A percentile compares a stretch with the other conserved stretches of the same genome.
These are phyloP conservation scores for Epinephelus lanceolatus DNA, from an alignment of 2,113 vertebrate genomes.

Conservation along the genomic window DNA sequence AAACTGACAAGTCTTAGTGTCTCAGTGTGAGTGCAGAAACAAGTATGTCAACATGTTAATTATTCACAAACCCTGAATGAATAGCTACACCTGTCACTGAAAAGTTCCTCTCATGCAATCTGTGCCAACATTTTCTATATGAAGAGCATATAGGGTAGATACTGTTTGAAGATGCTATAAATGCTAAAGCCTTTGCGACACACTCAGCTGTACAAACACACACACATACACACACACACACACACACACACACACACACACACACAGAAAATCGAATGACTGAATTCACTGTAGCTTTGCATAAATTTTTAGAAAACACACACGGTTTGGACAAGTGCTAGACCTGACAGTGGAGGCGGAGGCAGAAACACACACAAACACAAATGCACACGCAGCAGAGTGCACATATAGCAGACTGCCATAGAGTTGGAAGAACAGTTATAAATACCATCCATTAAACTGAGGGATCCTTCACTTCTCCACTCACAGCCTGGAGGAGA, in stretches of 20 bases:
- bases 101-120: constrained; percentile 12
- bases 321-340: constrained; percentile 26
- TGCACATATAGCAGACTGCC: constrained; percentile 58
- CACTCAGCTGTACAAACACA: constrained; percentile 25
- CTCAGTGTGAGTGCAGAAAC: constrained; percentile 28
- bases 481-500: constrained; percentile 81
- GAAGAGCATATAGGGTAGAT: constrained; percentile 15
- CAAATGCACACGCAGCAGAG: constrained; percentile 59
- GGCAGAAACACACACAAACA: constrained; percentile 43
- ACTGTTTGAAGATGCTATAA: constrained; percentile 6
- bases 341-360: constrained; percentile 48
- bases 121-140: neutral
- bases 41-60: constrained; percentile 38
- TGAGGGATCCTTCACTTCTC: constrained; percentile 74
- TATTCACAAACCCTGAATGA: constrained; percentile 38
- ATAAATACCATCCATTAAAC: constrained; percentile 83
- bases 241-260: constrained; percentile 38
- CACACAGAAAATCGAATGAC: neutral
- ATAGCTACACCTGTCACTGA: constrained; percentile 19
- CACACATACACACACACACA: constrained; percentile 37
- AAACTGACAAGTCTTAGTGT: constrained; percentile 31
- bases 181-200: constrained; percentile 33
- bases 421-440: constrained; percentile 66
- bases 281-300: constrained; percentile 32
- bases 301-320: constrained; percentile 36